phyloP scores from a whole-genome alignment of 2,797 vertebrate species.

The Galago senegalensis region DNA sequence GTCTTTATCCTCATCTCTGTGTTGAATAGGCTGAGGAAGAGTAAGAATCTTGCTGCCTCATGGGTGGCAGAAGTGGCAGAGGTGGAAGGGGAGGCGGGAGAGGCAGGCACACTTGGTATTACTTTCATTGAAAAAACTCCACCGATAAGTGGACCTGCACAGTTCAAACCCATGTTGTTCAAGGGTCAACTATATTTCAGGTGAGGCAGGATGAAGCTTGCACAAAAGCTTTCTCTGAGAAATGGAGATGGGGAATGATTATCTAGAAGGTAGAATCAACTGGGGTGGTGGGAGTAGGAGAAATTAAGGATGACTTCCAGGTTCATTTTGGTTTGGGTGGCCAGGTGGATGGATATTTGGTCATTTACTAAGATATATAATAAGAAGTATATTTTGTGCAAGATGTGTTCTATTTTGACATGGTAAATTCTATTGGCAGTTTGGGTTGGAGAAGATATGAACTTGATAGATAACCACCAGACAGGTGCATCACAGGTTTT shows the following conservation, averaged over 20 bases:
- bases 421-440: not conserved
- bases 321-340: slow-evolving; percentile 17
- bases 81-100: no score
- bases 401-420: not conserved
- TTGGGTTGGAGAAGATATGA: not conserved
- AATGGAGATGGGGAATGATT: not conserved
- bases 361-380: slow-evolving; percentile 8
- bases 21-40: not conserved
- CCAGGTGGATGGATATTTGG: not conserved
- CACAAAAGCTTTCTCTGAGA: not conserved
- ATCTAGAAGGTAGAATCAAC: not conserved
- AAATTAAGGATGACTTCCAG: not conserved
- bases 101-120: not conserved
- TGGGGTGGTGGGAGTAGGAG: not conserved
- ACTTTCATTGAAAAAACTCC: not conserved
- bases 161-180: not conserved
- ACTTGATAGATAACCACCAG: not conserved
- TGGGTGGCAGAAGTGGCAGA: no score
- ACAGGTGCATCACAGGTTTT: not conserved
- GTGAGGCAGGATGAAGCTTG: not conserved
- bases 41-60: no score
- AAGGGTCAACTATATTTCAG: not conserved
- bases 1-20: not conserved
- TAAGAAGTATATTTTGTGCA: not conserved
- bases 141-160: not conserved